These are phyloP conservation scores for Mycogona germanica DNA, from an alignment of 2,888 invertebrate genomes.

Conservation along the genomic window DNA sequence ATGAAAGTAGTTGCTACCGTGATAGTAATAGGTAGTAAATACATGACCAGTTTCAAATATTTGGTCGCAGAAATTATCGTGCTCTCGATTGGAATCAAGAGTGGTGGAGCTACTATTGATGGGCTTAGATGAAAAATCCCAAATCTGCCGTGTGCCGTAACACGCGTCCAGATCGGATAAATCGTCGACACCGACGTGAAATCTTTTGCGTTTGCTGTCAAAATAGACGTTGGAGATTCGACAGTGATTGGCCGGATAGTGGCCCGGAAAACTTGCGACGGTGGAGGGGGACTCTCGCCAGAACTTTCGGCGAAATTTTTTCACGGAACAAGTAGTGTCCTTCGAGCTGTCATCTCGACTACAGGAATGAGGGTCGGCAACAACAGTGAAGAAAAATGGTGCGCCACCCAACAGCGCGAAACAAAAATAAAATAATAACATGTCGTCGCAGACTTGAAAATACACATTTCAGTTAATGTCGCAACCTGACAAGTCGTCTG, in stretches of 20 bases:
- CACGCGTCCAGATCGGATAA: conserved; percentile 18
- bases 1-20: conserved; percentile 27
- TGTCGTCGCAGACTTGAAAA: no score
- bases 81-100: neutral
- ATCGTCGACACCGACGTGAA: conserved; percentile 17
- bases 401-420: no score
- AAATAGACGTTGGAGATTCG: conserved; percentile 21
- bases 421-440: no score
- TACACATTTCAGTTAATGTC: no score
- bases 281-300: no score
- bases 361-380: no score
- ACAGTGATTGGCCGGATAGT: conserved; percentile 23
- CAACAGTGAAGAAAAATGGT: no score
- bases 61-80: conserved; percentile 22
- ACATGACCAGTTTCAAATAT: conserved; percentile 24
- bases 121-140: conserved; percentile 19
- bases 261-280: conserved; percentile 17
- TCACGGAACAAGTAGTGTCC: no score
- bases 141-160: conserved; percentile 19
- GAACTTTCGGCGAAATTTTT: no score
- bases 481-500: no score
- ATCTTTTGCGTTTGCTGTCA: conserved; percentile 15
- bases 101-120: neutral
- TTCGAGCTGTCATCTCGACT: no score
- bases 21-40: conserved; percentile 25